Conservation (phyloP, 2,113 vertebrate species). For the Trachemys scripta region DNA sequence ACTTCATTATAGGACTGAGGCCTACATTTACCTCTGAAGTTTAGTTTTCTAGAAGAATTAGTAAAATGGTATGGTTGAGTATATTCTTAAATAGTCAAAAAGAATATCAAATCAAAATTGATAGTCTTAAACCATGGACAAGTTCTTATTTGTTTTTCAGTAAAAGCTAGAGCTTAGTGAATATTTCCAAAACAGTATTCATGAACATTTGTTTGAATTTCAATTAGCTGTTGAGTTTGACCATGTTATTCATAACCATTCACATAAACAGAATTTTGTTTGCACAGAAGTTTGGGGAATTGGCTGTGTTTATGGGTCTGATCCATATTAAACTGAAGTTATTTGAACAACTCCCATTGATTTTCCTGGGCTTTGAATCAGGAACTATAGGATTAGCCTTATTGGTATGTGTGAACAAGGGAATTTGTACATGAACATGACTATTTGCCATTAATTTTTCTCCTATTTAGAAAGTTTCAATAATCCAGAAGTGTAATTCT, state of each 20-base stretch:
- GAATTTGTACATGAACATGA: neutral
- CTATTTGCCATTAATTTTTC: neutral
- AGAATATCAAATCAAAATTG: neutral
- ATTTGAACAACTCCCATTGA: rapidly evolving
- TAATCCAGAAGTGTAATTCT: neutral
- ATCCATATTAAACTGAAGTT: neutral
- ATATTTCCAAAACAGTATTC: neutral
- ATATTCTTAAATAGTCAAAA: neutral
- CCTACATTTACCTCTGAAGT: neutral
- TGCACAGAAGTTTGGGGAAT: neutral
- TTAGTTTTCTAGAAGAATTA: neutral
- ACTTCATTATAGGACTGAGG: rapidly evolving
- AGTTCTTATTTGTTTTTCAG: neutral
- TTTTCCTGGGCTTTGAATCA: neutral
- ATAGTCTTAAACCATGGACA: neutral
- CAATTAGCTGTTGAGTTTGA: neutral
- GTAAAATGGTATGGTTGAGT: neutral
- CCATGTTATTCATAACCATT: rapidly evolving
- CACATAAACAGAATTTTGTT: neutral
- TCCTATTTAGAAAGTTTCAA: neutral
- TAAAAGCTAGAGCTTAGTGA: neutral
- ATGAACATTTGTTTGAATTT: neutral
- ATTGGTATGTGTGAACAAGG: neutral
- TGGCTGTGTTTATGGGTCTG: neutral
- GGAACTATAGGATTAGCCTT: neutral